Evolutionary conservation across 1,140 invertebrate genomes (phyloP), one percentile per base, ranked within the genome.

Genomic region (Nephotettix cincticeps): DNA sequence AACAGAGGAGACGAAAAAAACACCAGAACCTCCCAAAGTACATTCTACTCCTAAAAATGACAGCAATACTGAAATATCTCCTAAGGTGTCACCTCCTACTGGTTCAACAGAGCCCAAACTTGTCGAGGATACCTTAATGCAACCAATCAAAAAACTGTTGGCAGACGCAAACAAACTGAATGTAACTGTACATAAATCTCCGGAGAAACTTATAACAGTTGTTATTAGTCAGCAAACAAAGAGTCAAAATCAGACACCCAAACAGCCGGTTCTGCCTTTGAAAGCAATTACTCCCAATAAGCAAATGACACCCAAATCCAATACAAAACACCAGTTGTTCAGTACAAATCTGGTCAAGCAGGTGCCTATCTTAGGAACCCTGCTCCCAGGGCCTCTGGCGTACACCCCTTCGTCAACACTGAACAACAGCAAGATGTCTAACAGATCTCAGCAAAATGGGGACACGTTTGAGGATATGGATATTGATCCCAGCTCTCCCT

Each of bases 401-500:
- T 71, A 71, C 29, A 68, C 51, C 23, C 71, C 71, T 29, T 30
- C 58, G 13, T 63, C 68, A 1, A 36, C 66, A 51, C 64, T 72
- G 6, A 72, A 74, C 36, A 66, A 66, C 9, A 72, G 66, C 28
- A 72, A 73, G 30, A 68, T 40, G 21, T 45, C 40, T 13, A 21
- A 9, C 21, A 32, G 69, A 28, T 19, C 51, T 0, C 56, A 64
- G 14, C 69, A 70, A 65, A 70, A 70, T 51, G 69, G 69, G 21
- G 72, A 74, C n/a, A 58, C 71, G 29, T 69, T 47, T 27, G 73
- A 73, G 56, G 75, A 73, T 61, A 61, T 76, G 56, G 70, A 72
- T 58, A 69, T 72, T 28, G 68, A 69, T 67, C 54, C 68, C 14
- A 72, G 71, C 64, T 94, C 92, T 13, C 93, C 93, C 0, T 94